phyloP scores from a whole-genome alignment of 2,888 invertebrate species.

The Rhimphoctona megacephalus region DNA sequence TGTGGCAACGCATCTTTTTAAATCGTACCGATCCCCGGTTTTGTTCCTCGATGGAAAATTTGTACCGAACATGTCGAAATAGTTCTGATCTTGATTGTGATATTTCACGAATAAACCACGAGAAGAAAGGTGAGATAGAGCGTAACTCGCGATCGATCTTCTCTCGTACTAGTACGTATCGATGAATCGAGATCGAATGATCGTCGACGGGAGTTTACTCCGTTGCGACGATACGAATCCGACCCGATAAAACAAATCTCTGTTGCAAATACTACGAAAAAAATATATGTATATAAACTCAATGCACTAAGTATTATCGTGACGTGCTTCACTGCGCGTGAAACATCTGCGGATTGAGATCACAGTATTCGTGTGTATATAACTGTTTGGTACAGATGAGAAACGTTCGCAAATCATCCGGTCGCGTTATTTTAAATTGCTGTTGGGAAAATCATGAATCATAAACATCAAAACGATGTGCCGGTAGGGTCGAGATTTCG shows the following conservation, averaged over 20 bases:
- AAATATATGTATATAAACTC: neutral
- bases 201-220: slow-evolving; percentile 48
- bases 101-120: slow-evolving; percentile 31
- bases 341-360: slow-evolving; percentile 61
- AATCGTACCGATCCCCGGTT: neutral
- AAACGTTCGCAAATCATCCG: slow-evolving; percentile 63
- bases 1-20: slow-evolving; percentile 10
- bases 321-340: slow-evolving; percentile 67
- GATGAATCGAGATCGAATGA: slow-evolving; percentile 62
- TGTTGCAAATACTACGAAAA: slow-evolving; percentile 21
- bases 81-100: slow-evolving; percentile 47
- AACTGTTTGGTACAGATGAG: slow-evolving; percentile 36
- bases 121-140: slow-evolving; percentile 40
- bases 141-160: slow-evolving; percentile 58
- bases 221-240: slow-evolving; percentile 63
- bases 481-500: slow-evolving; percentile 51
- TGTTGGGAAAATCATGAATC: slow-evolving; percentile 45
- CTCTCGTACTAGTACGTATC: slow-evolving; percentile 2
- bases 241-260: slow-evolving; percentile 57
- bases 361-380: slow-evolving; percentile 21
- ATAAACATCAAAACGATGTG: slow-evolving; percentile 52
- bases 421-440: slow-evolving; percentile 20
- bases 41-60: slow-evolving; percentile 39
- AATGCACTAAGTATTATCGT: slow-evolving; percentile 50
- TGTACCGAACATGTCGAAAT: slow-evolving; percentile 46